Base-by-base conservation (phyloP, 1,140 invertebrate species). In the Nasonia longicornis region DNA sequence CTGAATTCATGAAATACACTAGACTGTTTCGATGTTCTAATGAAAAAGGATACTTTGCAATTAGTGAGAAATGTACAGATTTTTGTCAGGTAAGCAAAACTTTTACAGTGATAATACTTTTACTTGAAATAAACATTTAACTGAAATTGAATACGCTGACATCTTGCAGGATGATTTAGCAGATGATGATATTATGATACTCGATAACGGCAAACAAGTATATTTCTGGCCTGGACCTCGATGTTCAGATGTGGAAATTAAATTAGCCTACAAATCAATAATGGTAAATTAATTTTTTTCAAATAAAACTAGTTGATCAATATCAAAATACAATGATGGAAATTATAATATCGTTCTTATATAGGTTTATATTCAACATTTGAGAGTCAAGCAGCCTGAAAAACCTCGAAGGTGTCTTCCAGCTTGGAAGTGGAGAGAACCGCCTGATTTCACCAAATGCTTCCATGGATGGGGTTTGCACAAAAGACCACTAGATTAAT, bases 171-270 rank as follows among this genome's bases (percentile, higher is more conserved):
- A 99, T 90, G 99, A 99, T 92, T 92, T 99, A 84, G 98, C 98
- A 42, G 98, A 99, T 92, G 98, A 99, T 90, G 98, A 99, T 91
- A 99, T 99, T 14, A 99, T 99, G 99, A 98, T 99, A 82, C 91
- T 99, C 79, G 99, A 99, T 91, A 99, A 98, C 89, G 99, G 99
- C 2, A 95, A 97, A 87, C 96, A 99, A 91, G 97, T 99, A 66
- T 99, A 98, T 91, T 92, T 99, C 35, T 99, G 99, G 99, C 93
- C 99, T 70, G 99, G 99, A 11, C 94, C 97, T 76, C 95, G 96
- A 85, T 98, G 97, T 86, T 98, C 97, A 81, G 98, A 99, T 93
- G 98, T 99, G 10, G 98, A 99, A 93, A 98, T 99, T 71, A 99
- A 99, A 92, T 91, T 99, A 31, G 98, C 98, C 0, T 99, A 98